phyloP scores from a whole-genome alignment of 2,888 invertebrate species.

The Cephalotes varians region DNA sequence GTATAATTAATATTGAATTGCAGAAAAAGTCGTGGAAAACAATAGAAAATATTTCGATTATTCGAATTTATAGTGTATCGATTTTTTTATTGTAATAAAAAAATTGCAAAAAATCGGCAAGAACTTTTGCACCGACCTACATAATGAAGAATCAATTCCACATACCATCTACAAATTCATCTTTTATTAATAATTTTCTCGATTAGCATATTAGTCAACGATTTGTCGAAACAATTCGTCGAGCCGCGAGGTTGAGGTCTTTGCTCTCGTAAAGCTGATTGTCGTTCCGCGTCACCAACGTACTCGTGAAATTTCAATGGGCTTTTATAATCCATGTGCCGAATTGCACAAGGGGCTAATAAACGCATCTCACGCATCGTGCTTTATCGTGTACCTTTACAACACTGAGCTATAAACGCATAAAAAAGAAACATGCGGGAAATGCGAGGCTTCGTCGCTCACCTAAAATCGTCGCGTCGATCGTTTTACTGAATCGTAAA shows the following conservation, averaged over 20 bases:
- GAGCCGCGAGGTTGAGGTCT: conserved; percentile 59
- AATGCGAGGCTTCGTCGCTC: conserved; percentile 55
- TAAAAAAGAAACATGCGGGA: conserved; percentile 62
- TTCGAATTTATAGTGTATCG: too few species aligned
- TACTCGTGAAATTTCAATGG: conserved; percentile 65
- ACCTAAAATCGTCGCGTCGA: conserved; percentile 51
- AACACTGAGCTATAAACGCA: conserved; percentile 67
- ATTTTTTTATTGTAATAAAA: too few species aligned
- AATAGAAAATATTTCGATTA: too few species aligned
- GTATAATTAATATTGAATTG: neutral
- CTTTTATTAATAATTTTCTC: neutral
- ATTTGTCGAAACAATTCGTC: conserved; percentile 22
- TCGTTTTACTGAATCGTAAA: conserved; percentile 67
- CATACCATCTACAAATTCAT: neutral
- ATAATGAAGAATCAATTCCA: too few species aligned
- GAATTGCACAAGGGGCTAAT: conserved; percentile 69
- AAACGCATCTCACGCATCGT: conserved; percentile 63
- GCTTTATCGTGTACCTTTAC: conserved; percentile 61
- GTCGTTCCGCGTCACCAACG: conserved; percentile 44
- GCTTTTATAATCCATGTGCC: conserved; percentile 67
- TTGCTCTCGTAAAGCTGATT: conserved; percentile 71
- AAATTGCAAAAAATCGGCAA: too few species aligned
- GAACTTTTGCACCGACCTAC: too few species aligned
- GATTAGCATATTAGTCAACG: neutral
- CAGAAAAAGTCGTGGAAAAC: too few species aligned